Conservation (phyloP, 2,888 invertebrate genomes). For the Clusia tigrina region DNA sequence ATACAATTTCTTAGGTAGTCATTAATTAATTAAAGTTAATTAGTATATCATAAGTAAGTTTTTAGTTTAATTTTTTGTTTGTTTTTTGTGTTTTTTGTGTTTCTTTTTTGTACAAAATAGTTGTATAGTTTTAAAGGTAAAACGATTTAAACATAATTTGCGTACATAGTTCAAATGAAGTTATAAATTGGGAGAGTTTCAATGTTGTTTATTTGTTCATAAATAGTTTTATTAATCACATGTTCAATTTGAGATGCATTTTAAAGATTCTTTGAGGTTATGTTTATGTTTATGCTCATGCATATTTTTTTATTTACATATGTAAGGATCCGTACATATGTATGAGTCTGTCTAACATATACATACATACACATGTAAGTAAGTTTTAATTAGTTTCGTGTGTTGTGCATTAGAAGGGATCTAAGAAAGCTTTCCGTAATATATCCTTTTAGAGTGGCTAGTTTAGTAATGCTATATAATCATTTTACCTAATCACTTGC, state of each 20-base stretch:
- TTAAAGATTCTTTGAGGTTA: constrained; percentile 25
- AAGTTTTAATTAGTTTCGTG: constrained; percentile 10
- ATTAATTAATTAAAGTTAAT: constrained; percentile 3
- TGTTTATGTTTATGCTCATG: constrained; percentile 44
- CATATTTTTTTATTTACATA: no score
- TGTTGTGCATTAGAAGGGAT: constrained; percentile 17
- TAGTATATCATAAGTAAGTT: constrained; percentile 24
- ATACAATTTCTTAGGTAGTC: constrained; percentile 19
- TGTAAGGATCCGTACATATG: background rate
- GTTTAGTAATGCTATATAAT: no score
- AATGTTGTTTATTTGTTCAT: constrained; percentile 2
- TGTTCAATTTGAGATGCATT: background rate
- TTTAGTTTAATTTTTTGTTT: constrained; percentile 36
- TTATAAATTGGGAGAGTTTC: no score
- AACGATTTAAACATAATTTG: background rate
- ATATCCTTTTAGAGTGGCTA: background rate
- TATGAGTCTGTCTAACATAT: no score
- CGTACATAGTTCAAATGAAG: no score
- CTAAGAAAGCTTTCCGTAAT: constrained; percentile 19
- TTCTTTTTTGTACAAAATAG: background rate
- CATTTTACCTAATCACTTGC: no score
- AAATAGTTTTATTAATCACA: constrained; percentile 11
- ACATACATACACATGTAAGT: constrained; percentile 19
- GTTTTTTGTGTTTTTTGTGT: constrained; percentile 12
- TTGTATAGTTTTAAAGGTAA: background rate